These are phyloP conservation scores for Peribatodes rhomboidaria DNA, from an alignment of 2,888 invertebrate species.

Conservation along the genomic window DNA sequence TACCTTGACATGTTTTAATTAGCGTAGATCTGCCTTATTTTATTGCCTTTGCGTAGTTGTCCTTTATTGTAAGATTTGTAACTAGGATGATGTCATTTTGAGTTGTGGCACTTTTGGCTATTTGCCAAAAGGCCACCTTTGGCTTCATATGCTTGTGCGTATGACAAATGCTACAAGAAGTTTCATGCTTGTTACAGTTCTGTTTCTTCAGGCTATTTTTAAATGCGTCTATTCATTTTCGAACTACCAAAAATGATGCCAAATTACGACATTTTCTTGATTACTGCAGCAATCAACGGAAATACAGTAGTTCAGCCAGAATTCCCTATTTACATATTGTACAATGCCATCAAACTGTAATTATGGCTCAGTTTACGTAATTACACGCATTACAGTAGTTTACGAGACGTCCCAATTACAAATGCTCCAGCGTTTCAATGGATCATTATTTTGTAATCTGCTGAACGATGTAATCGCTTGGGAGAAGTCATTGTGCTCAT, in stretches of 20 bases:
- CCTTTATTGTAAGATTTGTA: constrained; percentile 2
- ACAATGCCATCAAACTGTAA: constrained; percentile 44
- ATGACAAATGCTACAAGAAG: constrained; percentile 6
- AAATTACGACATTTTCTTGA: not conserved
- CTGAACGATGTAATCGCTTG: constrained; percentile 46
- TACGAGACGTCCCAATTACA: constrained; percentile 51
- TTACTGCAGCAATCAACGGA: not conserved
- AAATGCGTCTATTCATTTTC: not conserved
- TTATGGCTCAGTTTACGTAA: constrained; percentile 50
- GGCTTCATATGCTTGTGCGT: not conserved
- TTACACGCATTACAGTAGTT: constrained; percentile 52
- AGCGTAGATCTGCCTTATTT: constrained; percentile 22
- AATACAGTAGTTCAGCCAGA: not conserved
- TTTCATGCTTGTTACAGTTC: not conserved
- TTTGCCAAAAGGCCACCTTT: constrained; percentile 10
- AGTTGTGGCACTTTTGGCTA: constrained; percentile 10
- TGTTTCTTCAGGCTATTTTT: not conserved
- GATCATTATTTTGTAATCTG: constrained; percentile 55
- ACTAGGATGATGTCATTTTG: constrained; percentile 16
- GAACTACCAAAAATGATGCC: not conserved
- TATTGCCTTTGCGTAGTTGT: constrained; percentile 16
- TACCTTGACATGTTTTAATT: constrained; percentile 34
- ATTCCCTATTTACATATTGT: constrained; percentile 19
- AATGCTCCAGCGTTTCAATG: constrained; percentile 45
- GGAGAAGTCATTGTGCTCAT: constrained; percentile 33